Conservation (phyloP, 2,113 vertebrate genomes). For the Coptodon rendalli region DNA sequence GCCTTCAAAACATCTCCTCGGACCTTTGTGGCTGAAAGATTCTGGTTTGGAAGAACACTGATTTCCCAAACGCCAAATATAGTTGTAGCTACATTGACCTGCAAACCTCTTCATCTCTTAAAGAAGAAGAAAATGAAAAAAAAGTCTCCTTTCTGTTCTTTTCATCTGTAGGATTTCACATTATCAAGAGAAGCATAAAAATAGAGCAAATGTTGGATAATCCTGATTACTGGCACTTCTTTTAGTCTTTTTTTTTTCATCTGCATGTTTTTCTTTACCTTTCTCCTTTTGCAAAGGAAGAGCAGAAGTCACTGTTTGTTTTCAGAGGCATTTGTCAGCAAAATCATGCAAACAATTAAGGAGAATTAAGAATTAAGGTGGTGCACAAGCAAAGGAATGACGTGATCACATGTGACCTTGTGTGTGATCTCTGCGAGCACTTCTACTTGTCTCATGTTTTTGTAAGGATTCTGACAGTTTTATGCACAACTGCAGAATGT, state of each 20-base stretch:
- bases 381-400: neutral
- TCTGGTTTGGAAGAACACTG: neutral
- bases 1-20: constrained; percentile 9
- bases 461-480: neutral
- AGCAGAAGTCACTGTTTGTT: neutral
- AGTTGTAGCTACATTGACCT: neutral
- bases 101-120: neutral
- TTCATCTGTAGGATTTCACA: neutral
- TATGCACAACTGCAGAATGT: neutral
- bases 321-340: neutral
- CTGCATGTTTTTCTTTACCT: neutral
- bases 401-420: neutral
- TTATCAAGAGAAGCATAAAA: neutral
- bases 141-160: neutral
- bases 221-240: neutral
- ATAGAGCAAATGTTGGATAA: neutral
- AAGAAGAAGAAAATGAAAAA: neutral
- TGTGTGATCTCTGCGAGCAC: neutral
- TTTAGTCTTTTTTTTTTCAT: neutral
- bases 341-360: neutral
- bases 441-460: neutral
- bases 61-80: constrained; percentile 31
- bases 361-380: neutral
- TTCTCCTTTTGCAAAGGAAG: neutral
- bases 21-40: neutral